phyloP scores from a whole-genome alignment of 2,888 invertebrate genomes.

The Belgica antarctica region DNA sequence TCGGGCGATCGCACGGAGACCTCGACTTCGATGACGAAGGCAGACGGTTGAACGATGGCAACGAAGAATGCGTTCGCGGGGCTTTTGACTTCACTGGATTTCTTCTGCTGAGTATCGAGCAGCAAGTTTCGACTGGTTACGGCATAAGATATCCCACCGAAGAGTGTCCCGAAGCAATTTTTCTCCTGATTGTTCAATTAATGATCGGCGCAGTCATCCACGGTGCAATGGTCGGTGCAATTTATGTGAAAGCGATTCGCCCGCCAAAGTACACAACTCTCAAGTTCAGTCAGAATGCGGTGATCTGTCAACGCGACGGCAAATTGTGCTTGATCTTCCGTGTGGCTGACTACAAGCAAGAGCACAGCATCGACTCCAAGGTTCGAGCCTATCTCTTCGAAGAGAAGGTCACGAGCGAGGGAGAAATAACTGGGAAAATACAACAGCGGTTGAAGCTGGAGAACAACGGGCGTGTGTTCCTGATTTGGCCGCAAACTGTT shows the following conservation, averaged over 20 bases:
- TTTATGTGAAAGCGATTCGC: conserved; percentile 88
- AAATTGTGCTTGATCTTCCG: conserved; percentile 81
- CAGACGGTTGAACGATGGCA: conserved; percentile 58
- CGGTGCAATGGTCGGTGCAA: conserved; percentile 76
- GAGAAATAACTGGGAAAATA: conserved; percentile 24
- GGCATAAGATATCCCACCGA: conserved; percentile 80
- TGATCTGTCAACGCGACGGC: conserved; percentile 81
- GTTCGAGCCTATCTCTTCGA: conserved; percentile 61
- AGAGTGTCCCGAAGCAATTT: conserved; percentile 85
- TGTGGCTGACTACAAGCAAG: conserved; percentile 85
- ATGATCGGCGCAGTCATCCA: conserved; percentile 82
- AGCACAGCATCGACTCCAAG: conserved; percentile 86
- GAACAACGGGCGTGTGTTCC: conserved; percentile 66
- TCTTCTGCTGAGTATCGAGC: conserved; percentile 86
- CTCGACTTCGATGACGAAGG: conserved; percentile 63
- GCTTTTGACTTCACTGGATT: conserved; percentile 81
- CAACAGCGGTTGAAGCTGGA: conserved; percentile 58
- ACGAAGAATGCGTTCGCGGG: conserved; percentile 79
- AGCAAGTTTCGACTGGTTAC: conserved; percentile 82
- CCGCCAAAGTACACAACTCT: conserved; percentile 55
- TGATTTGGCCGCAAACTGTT: conserved; percentile 85
- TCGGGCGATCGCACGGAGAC: conserved; percentile 59
- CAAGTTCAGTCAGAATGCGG: conserved; percentile 62
- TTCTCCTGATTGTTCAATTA: conserved; percentile 86
- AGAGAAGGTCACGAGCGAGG: conserved; percentile 24